Conservation (phyloP, 2,797 vertebrate species). For the Arctocebus calabarensis region DNA sequence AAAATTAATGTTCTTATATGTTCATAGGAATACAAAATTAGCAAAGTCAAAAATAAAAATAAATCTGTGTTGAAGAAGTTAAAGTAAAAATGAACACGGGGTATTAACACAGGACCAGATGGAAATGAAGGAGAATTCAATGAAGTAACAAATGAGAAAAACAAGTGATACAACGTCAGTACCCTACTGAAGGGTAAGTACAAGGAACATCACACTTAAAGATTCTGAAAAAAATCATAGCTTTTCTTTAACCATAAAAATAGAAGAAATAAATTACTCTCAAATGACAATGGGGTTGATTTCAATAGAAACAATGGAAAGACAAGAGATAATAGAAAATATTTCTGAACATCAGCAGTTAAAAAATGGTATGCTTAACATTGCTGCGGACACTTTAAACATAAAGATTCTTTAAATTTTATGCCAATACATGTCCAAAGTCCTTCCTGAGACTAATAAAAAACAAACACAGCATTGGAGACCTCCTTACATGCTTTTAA, state of each 20-base stretch:
- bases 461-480: not conserved
- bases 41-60: not conserved
- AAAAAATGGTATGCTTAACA: not conserved
- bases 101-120: not conserved
- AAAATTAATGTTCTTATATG: not conserved
- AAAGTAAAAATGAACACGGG: not conserved
- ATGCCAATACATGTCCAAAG: not conserved
- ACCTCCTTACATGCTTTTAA: not conserved
- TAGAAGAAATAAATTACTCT: not conserved
- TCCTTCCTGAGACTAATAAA: not conserved
- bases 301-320: too few relatives aligned
- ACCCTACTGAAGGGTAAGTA: not conserved
- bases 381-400: not conserved
- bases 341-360: not conserved
- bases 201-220: not conserved
- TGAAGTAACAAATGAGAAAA: not conserved
- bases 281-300: not conserved
- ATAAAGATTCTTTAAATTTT: not conserved
- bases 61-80: not conserved
- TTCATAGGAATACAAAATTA: not conserved
- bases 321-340: not conserved
- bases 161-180: not conserved
- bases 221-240: not conserved
- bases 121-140: not conserved
- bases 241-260: not conserved